phyloP scores from a whole-genome alignment of 1,140 invertebrate species.

The Pseudachorutes palmiensis region DNA sequence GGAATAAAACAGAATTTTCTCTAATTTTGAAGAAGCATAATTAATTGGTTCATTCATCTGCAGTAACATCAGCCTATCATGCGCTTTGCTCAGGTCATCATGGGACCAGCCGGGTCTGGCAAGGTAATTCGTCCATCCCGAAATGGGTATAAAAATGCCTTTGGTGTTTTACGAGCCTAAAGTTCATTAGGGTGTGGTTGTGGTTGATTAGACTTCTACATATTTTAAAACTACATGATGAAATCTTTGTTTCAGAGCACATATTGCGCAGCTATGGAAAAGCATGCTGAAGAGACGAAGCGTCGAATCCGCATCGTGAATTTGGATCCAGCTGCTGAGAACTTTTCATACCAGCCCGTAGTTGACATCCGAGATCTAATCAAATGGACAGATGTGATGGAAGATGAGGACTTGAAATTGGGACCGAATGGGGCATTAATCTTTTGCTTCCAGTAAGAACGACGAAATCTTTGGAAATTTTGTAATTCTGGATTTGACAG shows the following conservation, averaged over 20 bases:
- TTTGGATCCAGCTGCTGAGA: slow-evolving; percentile 93
- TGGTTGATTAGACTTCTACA: too few relatives aligned
- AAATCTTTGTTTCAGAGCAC: slow-evolving; percentile 86
- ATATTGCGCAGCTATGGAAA: slow-evolving; percentile 82
- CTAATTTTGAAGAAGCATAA: too few relatives aligned
- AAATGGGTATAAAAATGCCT: too few relatives aligned
- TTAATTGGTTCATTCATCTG: too few relatives aligned
- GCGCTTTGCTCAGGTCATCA: too few relatives aligned
- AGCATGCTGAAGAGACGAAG: slow-evolving; percentile 66
- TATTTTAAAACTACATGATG: too few relatives aligned
- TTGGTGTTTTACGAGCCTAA: too few relatives aligned
- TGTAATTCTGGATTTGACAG: slow-evolving; percentile 44
- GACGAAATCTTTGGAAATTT: neutral
- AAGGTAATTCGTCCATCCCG: too few relatives aligned
- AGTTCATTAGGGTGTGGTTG: too few relatives aligned
- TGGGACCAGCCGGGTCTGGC: too few relatives aligned
- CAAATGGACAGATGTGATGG: slow-evolving; percentile 91
- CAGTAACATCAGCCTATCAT: too few relatives aligned
- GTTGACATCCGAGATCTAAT: slow-evolving; percentile 90
- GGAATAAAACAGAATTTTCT: too few relatives aligned
- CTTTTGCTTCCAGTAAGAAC: slow-evolving; percentile 86
- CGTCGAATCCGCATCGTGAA: slow-evolving; percentile 82
- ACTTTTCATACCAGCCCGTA: slow-evolving; percentile 81
- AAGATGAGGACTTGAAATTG: slow-evolving; percentile 85
- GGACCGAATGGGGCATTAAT: slow-evolving; percentile 93